phyloP scores from a whole-genome alignment of 2,113 vertebrate species.

The Syngnathus typhle region DNA sequence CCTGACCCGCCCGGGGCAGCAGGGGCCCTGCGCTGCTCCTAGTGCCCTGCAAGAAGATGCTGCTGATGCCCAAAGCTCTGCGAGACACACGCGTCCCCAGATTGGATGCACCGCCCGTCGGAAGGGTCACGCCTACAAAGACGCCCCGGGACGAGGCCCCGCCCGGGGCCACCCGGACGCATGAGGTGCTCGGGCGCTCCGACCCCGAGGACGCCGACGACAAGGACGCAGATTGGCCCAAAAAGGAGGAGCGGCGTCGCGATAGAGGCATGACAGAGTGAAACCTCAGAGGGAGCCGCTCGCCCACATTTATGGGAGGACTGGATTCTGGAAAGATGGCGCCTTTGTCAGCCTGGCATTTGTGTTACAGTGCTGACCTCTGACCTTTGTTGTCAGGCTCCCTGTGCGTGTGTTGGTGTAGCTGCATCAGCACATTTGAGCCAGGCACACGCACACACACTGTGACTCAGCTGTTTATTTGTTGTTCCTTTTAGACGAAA shows the following conservation, averaged over 20 bases:
- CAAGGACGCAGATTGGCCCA: conserved; percentile 73
- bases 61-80: conserved; percentile 89
- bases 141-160: conserved; percentile 61
- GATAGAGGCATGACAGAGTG: conserved; percentile 77
- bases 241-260: conserved; percentile 77
- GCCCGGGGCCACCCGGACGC: not conserved
- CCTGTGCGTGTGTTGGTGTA: not conserved
- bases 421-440: conserved; percentile 42
- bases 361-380: conserved; percentile 15
- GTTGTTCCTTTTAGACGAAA: conserved; percentile 1
- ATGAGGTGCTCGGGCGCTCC: conserved; percentile 52
- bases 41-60: conserved; percentile 86
- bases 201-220: conserved; percentile 55
- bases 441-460: not conserved
- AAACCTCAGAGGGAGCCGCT: conserved; percentile 53
- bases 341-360: conserved; percentile 58
- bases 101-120: conserved; percentile 53
- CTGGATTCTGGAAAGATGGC: conserved; percentile 74
- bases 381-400: conserved; percentile 27
- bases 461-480: conserved; percentile 8
- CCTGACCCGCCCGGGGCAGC: conserved; percentile 46
- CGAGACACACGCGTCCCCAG: conserved; percentile 83
- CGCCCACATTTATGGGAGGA: conserved; percentile 62
- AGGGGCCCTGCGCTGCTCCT: conserved; percentile 74
- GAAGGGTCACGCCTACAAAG: conserved; percentile 72